Evolutionary conservation across 2,113 vertebrate genomes (phyloP).

Genomic region (Rousettus leschenaultii): DNA sequence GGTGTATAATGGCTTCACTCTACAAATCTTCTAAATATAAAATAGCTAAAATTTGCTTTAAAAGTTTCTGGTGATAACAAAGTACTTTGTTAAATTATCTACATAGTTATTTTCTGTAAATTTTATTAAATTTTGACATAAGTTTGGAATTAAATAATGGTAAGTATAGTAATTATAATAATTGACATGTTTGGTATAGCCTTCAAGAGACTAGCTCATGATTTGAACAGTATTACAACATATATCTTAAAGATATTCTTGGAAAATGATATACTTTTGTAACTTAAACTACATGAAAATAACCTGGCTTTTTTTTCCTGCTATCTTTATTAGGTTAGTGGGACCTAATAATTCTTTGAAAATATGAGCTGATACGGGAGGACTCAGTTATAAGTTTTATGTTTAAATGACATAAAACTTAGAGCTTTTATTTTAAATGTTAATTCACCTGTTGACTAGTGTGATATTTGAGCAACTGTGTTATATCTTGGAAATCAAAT

Average conservation of each 20-base stretch:
- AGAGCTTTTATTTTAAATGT: neutral
- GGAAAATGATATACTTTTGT: neutral
- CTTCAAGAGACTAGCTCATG: neutral
- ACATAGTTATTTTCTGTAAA: neutral
- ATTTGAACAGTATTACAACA: neutral
- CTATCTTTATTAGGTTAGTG: neutral
- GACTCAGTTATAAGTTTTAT: constrained; percentile 24
- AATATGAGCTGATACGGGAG: neutral
- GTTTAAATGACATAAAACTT: constrained; percentile 43
- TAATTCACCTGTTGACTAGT: constrained; percentile 44
- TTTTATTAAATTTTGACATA: neutral
- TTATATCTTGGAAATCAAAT: constrained; percentile 55
- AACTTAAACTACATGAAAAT: constrained; percentile 37
- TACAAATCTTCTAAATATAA: constrained; percentile 8
- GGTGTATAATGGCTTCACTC: neutral
- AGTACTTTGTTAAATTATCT: neutral
- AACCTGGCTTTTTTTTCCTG: neutral
- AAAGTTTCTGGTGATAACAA: constrained; percentile 29
- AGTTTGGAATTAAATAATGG: constrained; percentile 13
- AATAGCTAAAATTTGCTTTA: neutral
- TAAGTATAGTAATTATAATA: neutral
- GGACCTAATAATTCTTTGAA: neutral
- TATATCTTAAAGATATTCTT: constrained; percentile 21
- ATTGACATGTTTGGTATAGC: neutral
- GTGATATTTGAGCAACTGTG: constrained; percentile 38